phyloP scores from a whole-genome alignment of 2,797 vertebrate species.

The Falco columbarius region DNA sequence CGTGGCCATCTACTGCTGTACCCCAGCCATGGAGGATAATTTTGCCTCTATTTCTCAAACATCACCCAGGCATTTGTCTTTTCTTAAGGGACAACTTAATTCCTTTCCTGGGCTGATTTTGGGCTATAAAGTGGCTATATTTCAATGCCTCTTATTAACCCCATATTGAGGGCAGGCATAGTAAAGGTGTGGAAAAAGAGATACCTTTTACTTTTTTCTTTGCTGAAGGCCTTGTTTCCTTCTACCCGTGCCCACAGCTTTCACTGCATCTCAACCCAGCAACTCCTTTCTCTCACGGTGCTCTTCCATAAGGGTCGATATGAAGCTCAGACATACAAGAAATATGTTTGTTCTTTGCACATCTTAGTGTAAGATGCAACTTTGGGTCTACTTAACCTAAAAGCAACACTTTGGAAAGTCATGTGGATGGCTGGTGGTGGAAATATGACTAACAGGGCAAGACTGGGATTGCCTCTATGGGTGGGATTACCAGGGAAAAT shows the following conservation, averaged over 20 bases:
- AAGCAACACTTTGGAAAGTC: neutral
- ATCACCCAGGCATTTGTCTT: neutral
- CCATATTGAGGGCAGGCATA: neutral
- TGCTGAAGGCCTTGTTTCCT: neutral
- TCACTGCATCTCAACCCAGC: neutral
- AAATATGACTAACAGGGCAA: neutral
- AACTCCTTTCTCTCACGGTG: neutral
- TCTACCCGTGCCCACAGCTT: neutral
- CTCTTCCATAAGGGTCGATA: neutral
- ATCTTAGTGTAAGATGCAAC: neutral
- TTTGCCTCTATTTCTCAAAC: neutral
- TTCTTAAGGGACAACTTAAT: neutral
- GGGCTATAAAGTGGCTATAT: neutral
- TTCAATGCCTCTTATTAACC: neutral
- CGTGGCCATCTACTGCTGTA: accelerated
- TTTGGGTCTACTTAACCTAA: neutral
- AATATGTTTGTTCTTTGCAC: neutral
- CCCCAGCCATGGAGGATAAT: neutral
- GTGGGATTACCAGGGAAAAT: neutral
- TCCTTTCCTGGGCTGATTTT: neutral
- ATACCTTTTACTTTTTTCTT: neutral
- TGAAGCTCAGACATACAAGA: accelerated
- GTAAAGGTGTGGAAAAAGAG: neutral
- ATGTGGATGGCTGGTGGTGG: neutral
- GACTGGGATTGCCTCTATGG: neutral